Evolutionary conservation across 35 echinoderm and acorn worm species (phyloP).

Genomic region (Ptychodera flava): DNA sequence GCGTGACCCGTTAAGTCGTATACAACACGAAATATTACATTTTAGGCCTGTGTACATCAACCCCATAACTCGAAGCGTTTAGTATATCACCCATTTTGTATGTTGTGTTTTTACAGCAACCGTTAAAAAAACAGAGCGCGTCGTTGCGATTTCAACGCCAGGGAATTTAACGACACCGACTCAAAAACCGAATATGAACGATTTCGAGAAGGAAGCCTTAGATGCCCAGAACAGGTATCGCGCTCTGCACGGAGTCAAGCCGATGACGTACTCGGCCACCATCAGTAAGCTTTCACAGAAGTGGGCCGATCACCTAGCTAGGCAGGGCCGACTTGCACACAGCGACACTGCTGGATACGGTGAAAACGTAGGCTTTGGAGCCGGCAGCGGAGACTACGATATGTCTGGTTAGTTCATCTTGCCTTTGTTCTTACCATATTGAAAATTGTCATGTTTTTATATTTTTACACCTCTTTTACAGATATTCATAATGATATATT

Average conservation of each 20-base stretch:
- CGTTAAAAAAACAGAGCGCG: too few species aligned
- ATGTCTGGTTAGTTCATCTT: constrained; percentile 61
- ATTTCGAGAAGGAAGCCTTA: constrained; percentile 53
- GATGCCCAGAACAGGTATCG: constrained; percentile 70
- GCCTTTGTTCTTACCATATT: not conserved
- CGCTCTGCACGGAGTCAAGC: constrained; percentile 31
- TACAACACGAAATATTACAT: too few species aligned
- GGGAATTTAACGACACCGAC: too few species aligned
- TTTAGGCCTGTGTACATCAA: too few species aligned
- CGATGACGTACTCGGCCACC: constrained; percentile 49
- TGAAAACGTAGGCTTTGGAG: constrained; percentile 95
- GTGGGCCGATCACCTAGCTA: constrained; percentile 69
- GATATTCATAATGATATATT: not conserved
- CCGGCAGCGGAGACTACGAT: constrained; percentile 64
- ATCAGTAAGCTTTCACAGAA: constrained; percentile 64
- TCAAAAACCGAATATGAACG: too few species aligned
- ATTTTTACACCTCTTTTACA: not conserved
- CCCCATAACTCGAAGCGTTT: too few species aligned
- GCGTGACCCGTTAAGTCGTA: too few species aligned
- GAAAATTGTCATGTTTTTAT: not conserved
- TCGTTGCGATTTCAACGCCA: too few species aligned
- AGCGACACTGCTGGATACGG: constrained; percentile 59
- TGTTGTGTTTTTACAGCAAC: too few species aligned
- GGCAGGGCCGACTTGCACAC: constrained; percentile 71
- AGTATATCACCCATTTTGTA: too few species aligned